Evolutionary conservation across 2,113 vertebrate genomes (phyloP), one percentile per base, ranked within the genome.

Genomic region (Hymenochirus boettgeri): DNA sequence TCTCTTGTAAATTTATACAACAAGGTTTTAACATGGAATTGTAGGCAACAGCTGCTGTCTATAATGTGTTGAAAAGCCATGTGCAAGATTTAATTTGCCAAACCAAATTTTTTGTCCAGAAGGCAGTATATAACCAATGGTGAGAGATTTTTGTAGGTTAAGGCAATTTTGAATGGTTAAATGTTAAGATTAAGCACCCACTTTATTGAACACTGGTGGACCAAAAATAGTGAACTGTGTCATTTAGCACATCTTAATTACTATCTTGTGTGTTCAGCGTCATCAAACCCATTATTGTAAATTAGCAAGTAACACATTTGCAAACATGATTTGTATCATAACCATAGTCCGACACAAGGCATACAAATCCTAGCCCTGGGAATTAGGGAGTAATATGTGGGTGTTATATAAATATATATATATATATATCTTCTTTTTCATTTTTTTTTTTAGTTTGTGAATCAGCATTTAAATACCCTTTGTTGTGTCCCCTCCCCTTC

Each of bases 21-120:
- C 76, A 89, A 82, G 90, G 87, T 95, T 90, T 91, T 95, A 88
- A 87, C 93, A 94, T 93, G 92, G 90, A 94, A 90, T 89, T 93
- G 90, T 94, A 94, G 88, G 85, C 82, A 60, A 85, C 86, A 85
- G 84, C 87, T 83, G 87, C 82, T 84, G 86, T 88, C 87, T 83
- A n/a, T 86, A 90, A 86, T 85, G 86, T 88, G 45, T 86, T 85
- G 85, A 88, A 92, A 93, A 95, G 89, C 89, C 90, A 91, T 93
- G 86, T 85, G 89, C 85, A 89, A 90, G 86, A 86, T 86, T 84
- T 88, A 84, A 89, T 87, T 95, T 94, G 93, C 93, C 94, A 97
- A 98, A 35, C 93, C 91, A 87, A 88, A 85, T 80, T 79, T 86
- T 88, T 86, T 77, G 80, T 88, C 87, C 65, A 70, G 85, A 88